Base-by-base conservation (phyloP, 53 echinoderm and acorn worm genomes). In the Henricia sp. region DNA sequence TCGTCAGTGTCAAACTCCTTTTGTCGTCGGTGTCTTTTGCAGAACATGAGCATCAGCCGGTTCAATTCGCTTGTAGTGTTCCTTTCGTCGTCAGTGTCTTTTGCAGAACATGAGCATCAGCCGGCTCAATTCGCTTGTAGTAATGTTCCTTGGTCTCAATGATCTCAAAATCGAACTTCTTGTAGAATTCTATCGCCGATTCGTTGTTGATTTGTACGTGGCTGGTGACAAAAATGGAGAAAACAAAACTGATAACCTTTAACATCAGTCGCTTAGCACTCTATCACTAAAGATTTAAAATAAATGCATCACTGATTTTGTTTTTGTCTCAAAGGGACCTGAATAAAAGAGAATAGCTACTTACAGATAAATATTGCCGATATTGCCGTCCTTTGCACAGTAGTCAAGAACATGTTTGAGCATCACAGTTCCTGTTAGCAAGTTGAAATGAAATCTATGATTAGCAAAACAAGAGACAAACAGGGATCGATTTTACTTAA, bases 151-250 rank as follows among this genome's bases (percentile, higher is more conserved):
- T 97, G 0, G 97, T 97, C 76, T 97, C 97, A 27, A 97, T 94
- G 75, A 97, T 94, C 40, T 97, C 94, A 92, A 97, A 97, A 33
- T 90, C 94, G 72, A 94, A 92, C 56, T 92, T 90, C 69, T 97
- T 94, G 97, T 97, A 97, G 84, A 97, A 97, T 21, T 94, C 85
- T 21, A 97, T 94, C 2, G 97, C 97, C 0, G 92, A 94, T 55
- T 97, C 97, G 55, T 97, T 97, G 85, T 97, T 97, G 27, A 97
- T 75, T 86, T 97, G 97, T 20, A 97, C 97, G 77, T 97, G 97
- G 54, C 97, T 97, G 92, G 24, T 37, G 77, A 43, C 56, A 40
- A 55, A 70, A 39, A 62, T 68, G 29, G 62, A 14, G 70, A 13
- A 88, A 21, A 55, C 10, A n/a, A n/a, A n/a, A n/a, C n/a, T n/a